Evolutionary conservation across 2,113 vertebrate genomes (phyloP).

Genomic region (Percina caprodes): DNA sequence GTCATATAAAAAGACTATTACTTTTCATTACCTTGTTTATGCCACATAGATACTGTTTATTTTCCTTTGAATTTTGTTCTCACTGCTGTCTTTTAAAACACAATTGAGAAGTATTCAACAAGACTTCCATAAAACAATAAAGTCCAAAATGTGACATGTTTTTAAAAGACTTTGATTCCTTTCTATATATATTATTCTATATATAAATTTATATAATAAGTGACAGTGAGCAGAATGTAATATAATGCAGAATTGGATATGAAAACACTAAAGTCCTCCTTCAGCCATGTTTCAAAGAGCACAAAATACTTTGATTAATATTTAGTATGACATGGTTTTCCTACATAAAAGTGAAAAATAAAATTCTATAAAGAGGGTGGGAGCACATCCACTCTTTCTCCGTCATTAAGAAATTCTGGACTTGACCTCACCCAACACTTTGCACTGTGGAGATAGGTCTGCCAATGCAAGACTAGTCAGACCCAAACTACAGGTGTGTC

Average conservation of each 20-base stretch:
- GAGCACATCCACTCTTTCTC: too few relatives aligned
- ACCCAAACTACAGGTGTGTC: too few relatives aligned
- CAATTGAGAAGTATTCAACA: neutral
- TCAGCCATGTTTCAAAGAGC: too few relatives aligned
- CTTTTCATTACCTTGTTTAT: conserved; percentile 30
- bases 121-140: neutral
- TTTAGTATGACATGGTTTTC: too few relatives aligned
- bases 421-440: too few relatives aligned
- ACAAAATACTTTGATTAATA: too few relatives aligned
- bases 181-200: neutral
- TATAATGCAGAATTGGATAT: neutral
- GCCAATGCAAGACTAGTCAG: too few relatives aligned
- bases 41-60: neutral
- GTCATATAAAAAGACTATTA: neutral
- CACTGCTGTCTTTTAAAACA: neutral
- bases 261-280: neutral
- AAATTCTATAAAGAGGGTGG: too few relatives aligned
- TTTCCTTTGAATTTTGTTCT: neutral
- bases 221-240: neutral
- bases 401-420: too few relatives aligned
- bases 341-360: too few relatives aligned
- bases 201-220: too few relatives aligned
- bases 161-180: conserved; percentile 16
- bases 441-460: too few relatives aligned
- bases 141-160: conserved; percentile 19